Base-by-base conservation (phyloP, 2,797 vertebrate genomes). In the Crypturellus tataupa region DNA sequence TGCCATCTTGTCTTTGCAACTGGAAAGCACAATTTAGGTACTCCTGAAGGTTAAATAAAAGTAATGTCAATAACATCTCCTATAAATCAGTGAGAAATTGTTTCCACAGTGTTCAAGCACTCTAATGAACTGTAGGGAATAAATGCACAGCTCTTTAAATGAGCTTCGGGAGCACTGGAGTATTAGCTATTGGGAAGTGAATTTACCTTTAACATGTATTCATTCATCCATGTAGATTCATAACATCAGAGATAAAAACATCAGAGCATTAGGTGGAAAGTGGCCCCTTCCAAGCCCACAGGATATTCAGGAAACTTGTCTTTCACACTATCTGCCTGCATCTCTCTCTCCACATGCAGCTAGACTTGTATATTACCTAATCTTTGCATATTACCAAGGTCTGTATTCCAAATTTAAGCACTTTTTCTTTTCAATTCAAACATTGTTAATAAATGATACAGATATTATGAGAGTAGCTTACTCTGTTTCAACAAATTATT, bases 31-130 rank as follows among this genome's bases (percentile, higher is more conserved):
- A 87, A 77, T 68, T 77, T 53, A 83, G 62, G 19, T 59, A 24
- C 21, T 49, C 35, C 12, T 56, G 72, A 68, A 89, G 62, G 88
- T 93, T 87, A 94, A 95, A 83, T 95, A 80, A 90, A 90, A 92
- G 47, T 75, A 75, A 65, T 44, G 84, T 72, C 65, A 90, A 51
- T 78, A 93, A 65, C 29, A 56, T 46, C 40, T 75, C n/a, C 53
- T 87, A 51, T 49, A 85, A 82, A 84, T 16, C 47, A 91, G n/a
- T 51, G 31, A 87, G 49, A 79, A 92, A 85, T 79, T 71, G 42
- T 85, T 94, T 95, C 80, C 83, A n/a, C 44, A 42, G 67, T 76
- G 64, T 55, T 80, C 59, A 56, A 46, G 39, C 47, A 37, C 39
- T 63, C 29, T 55, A 94, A 91, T 76, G 25, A 76, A 76, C 59